Percentiles rank a stretch among this genome's conserved stretches.
These are phyloP conservation scores for Drosophila guanche DNA, from an alignment of 1,140 invertebrate species.

Conservation along the genomic window DNA sequence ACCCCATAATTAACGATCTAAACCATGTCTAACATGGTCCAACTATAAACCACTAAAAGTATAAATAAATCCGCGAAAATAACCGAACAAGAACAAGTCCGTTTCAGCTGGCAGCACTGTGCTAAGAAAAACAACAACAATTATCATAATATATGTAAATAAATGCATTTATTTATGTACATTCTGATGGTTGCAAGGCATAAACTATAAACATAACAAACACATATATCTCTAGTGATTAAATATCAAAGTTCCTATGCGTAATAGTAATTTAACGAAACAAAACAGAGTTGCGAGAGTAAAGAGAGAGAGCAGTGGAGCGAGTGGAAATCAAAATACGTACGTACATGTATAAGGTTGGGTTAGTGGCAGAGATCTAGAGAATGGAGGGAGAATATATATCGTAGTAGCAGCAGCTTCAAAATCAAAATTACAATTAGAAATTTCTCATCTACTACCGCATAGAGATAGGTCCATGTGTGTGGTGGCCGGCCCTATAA, in stretches of 20 bases:
- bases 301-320: slow-evolving; percentile 5
- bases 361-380: background rate
- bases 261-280: slow-evolving; percentile 74
- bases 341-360: slow-evolving; percentile 62
- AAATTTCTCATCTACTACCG: slow-evolving; percentile 44
- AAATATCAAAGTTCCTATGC: slow-evolving; percentile 83
- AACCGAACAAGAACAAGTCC: slow-evolving; percentile 71
- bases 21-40: slow-evolving; percentile 67
- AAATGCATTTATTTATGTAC: slow-evolving; percentile 52
- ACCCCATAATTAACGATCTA: too few species aligned
- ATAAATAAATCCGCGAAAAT: slow-evolving; percentile 18
- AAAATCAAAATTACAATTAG: slow-evolving; percentile 61
- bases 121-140: slow-evolving; percentile 9
- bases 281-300: slow-evolving; percentile 33
- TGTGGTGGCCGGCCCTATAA: too few species aligned
- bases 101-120: slow-evolving; percentile 79
- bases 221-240: slow-evolving; percentile 80
- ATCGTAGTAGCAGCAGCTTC: slow-evolving; percentile 49
- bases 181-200: slow-evolving; percentile 48
- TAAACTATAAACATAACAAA: slow-evolving; percentile 55
- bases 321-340: slow-evolving; percentile 65
- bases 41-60: slow-evolving; percentile 10
- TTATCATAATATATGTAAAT: slow-evolving; percentile 50
- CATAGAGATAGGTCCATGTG: slow-evolving; percentile 34
- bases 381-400: slow-evolving; percentile 15